Percentiles rank a stretch among this genome's conserved stretches.
Conservation (phyloP, 2,888 invertebrate genomes). For the Eristalis pertinax region DNA sequence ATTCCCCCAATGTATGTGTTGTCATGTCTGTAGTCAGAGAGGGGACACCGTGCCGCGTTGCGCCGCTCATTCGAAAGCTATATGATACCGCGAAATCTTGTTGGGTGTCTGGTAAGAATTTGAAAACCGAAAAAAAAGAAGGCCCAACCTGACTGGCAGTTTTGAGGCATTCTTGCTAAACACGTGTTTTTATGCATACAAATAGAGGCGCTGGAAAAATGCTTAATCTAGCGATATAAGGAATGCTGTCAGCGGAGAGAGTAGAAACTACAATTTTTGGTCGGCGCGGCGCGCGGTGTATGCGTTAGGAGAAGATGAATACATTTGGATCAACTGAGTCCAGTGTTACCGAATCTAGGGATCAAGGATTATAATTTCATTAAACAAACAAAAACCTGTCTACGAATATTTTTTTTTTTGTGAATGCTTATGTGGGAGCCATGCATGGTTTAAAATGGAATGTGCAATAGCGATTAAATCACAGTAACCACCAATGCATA, state of each 20-base stretch:
- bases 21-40: slow-evolving; percentile 48
- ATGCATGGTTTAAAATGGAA: too few relatives aligned
- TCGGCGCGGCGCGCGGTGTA: neutral
- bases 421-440: too few relatives aligned
- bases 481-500: too few relatives aligned
- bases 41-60: neutral
- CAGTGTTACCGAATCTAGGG: too few relatives aligned
- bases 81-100: slow-evolving; percentile 66
- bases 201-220: slow-evolving; percentile 39
- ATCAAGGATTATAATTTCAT: too few relatives aligned
- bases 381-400: too few relatives aligned
- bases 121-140: slow-evolving; percentile 33
- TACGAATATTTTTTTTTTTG: too few relatives aligned
- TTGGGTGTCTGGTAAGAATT: slow-evolving; percentile 54
- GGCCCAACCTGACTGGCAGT: slow-evolving; percentile 45
- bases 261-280: neutral
- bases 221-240: neutral
- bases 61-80: slow-evolving; percentile 48
- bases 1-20: slow-evolving; percentile 20
- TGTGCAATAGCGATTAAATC: too few relatives aligned
- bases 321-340: too few relatives aligned
- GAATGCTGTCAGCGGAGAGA: slow-evolving; percentile 27
- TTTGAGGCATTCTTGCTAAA: slow-evolving; percentile 50
- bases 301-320: neutral
- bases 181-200: slow-evolving; percentile 65